A percentile compares a stretch with the other conserved stretches of the same genome.
Conservation (phyloP, 2,888 invertebrate genomes). For the Cynaeus angustus region DNA sequence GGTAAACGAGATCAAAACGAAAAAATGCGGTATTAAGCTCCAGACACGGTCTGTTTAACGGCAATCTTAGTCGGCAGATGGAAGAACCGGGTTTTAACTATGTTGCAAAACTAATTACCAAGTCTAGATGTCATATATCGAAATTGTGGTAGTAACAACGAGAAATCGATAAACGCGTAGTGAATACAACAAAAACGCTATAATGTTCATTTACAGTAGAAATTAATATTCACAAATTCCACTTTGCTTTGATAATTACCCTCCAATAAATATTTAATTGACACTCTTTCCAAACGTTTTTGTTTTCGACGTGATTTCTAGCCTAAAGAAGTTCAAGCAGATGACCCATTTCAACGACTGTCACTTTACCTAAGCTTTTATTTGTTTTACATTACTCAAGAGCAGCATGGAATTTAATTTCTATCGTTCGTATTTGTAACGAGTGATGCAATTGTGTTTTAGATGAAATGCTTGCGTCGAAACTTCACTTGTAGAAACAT, state of each 20-base stretch:
- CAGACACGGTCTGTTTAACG: slow-evolving; percentile 26
- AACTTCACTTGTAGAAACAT: no score
- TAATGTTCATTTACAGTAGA: no score
- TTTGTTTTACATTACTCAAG: slow-evolving; percentile 26
- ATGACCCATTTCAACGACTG: slow-evolving; percentile 15
- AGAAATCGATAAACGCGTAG: neutral
- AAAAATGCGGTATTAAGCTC: slow-evolving; percentile 28
- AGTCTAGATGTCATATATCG: neutral
- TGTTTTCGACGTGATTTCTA: neutral
- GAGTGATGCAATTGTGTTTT: slow-evolving; percentile 4
- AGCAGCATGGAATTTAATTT: slow-evolving; percentile 19
- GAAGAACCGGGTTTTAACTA: slow-evolving; percentile 16
- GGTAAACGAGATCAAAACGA: slow-evolving; percentile 32
- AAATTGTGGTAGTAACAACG: neutral
- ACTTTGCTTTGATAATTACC: neutral
- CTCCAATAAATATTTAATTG: slow-evolving; percentile 6
- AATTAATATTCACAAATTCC: neutral
- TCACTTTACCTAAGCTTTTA: slow-evolving; percentile 22
- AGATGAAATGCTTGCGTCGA: neutral
- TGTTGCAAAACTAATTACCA: neutral
- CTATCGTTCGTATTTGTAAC: slow-evolving; percentile 3
- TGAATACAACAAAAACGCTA: no score
- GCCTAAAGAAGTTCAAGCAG: neutral
- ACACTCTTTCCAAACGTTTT: neutral
- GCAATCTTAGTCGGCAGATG: slow-evolving; percentile 24